Conservation (phyloP, 2,113 vertebrate genomes). For the Oryzias curvinotus region DNA sequence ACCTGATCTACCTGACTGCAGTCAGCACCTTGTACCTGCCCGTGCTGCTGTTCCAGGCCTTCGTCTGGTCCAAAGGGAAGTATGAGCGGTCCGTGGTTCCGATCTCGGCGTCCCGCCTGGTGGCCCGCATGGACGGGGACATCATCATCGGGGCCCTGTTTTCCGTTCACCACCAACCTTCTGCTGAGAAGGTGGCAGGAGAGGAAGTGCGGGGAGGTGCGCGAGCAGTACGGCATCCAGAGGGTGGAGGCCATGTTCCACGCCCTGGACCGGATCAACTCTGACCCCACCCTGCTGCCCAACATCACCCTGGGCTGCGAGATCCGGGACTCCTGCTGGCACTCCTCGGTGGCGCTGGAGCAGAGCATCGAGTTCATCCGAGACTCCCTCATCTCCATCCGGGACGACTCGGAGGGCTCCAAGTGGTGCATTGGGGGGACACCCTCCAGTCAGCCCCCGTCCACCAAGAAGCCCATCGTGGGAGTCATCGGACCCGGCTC, state of each 20-base stretch:
- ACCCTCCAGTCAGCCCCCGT: conserved; percentile 74
- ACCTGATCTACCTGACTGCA: conserved; percentile 78
- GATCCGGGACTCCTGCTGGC: conserved; percentile 96
- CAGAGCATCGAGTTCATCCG: conserved; percentile 97
- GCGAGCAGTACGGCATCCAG: conserved; percentile 95
- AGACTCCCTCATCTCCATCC: conserved; percentile 93
- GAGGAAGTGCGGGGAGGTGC: conserved; percentile 91
- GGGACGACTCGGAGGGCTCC: conserved; percentile 88
- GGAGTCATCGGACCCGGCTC: conserved; percentile 96
- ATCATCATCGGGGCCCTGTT: conserved; percentile 95
- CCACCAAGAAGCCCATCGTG: conserved; percentile 89
- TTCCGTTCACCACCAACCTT: conserved; percentile 92
- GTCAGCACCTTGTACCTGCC: conserved; percentile 78
- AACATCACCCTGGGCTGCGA: conserved; percentile 94
- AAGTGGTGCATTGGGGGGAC: conserved; percentile 87
- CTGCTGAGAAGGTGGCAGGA: conserved; percentile 91
- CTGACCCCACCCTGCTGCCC: conserved; percentile 85
- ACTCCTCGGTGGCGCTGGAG: conserved; percentile 92
- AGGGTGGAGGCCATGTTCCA: conserved; percentile 97
- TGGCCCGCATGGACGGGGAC: conserved; percentile 94
- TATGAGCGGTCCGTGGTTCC: conserved; percentile 79
- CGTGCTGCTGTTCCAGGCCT: conserved; percentile 78
- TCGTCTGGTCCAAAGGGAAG: conserved; percentile 72
- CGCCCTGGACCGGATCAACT: conserved; percentile 91
- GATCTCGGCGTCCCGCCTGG: conserved; percentile 84